phyloP scores from a whole-genome alignment of 2,797 vertebrate genomes.

The Phalanger gymnotis region DNA sequence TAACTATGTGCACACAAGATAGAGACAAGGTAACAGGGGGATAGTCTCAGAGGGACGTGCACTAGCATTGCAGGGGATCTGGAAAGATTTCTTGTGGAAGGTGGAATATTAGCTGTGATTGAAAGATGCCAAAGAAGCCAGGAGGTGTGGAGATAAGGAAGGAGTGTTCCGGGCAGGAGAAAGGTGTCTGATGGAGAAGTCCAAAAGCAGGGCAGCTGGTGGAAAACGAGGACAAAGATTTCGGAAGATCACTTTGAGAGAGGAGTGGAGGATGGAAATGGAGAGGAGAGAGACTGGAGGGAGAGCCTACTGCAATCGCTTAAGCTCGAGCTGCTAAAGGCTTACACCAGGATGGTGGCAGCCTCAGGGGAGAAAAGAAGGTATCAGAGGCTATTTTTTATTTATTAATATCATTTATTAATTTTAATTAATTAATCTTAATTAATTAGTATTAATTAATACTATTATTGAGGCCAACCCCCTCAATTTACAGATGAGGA shows the following conservation, averaged over 20 bases:
- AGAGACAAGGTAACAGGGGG: not conserved
- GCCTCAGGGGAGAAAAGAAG: not conserved
- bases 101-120: not conserved
- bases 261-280: not conserved
- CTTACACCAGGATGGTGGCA: not conserved
- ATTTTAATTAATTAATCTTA: too few species aligned
- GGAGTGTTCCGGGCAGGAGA: not conserved
- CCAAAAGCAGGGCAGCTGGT: not conserved
- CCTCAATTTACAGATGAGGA: not conserved
- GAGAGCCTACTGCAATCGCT: not conserved
- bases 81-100: not conserved
- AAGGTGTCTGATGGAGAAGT: not conserved
- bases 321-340: not conserved
- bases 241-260: not conserved
- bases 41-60: not conserved
- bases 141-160: not conserved
- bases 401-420: too few species aligned
- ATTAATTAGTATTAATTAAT: too few species aligned
- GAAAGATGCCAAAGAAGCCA: not conserved
- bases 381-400: not conserved
- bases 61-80: not conserved
- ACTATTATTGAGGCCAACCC: not conserved
- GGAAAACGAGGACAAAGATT: not conserved
- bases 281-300: not conserved
- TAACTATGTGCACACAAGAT: not conserved